These are phyloP conservation scores for Nycticryphes semicollaris DNA, from an alignment of 2,113 vertebrate genomes.

Conservation along the genomic window DNA sequence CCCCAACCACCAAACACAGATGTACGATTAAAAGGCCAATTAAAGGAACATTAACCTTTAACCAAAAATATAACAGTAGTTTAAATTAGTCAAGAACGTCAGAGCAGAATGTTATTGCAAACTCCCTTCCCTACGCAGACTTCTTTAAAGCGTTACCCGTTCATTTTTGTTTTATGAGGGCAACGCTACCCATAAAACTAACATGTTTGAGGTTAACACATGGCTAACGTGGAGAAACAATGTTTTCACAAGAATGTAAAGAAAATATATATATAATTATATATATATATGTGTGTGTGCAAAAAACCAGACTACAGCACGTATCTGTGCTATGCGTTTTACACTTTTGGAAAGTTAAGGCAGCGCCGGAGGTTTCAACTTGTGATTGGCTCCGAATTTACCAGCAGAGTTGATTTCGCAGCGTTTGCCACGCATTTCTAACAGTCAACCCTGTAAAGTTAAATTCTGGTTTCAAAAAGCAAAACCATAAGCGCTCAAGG, in stretches of 20 bases:
- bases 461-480: background rate
- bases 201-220: constrained; percentile 60
- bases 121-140: constrained; percentile 47
- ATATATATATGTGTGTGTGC: no score
- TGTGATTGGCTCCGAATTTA: background rate
- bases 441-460: background rate
- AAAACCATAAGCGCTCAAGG: constrained; percentile 8
- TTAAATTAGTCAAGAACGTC: constrained; percentile 56
- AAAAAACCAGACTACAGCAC: background rate
- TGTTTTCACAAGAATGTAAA: background rate
- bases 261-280: background rate
- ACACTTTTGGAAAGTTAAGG: background rate
- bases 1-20: constrained; percentile 1
- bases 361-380: background rate
- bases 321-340: background rate
- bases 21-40: constrained; percentile 57
- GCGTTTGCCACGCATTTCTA: background rate
- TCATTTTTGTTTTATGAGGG: constrained; percentile 63
- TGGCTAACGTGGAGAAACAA: constrained; percentile 49
- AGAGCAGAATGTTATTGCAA: constrained; percentile 51
- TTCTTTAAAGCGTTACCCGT: constrained; percentile 39
- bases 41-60: constrained; percentile 64
- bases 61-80: constrained; percentile 65
- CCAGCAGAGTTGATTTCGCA: background rate
- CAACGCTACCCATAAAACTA: constrained; percentile 44